Evolutionary conservation across 2,113 vertebrate species (phyloP).

Genomic region (Syngnathus floridae): DNA sequence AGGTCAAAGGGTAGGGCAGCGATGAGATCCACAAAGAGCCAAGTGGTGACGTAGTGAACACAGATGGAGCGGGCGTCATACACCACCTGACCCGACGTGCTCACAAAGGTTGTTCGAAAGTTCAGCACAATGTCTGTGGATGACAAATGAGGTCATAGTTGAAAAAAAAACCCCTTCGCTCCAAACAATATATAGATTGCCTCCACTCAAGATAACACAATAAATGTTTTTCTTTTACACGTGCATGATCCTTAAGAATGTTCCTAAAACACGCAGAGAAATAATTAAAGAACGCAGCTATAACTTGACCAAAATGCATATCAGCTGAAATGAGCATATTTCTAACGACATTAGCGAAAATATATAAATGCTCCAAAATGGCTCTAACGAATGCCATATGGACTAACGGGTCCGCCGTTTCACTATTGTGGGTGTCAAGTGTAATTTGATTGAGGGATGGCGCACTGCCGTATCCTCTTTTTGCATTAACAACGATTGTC

Average conservation of each 20-base stretch:
- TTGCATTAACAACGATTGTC: constrained; percentile 34
- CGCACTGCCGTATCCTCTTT: constrained; percentile 8
- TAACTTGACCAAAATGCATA: not conserved
- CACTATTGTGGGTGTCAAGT: constrained; percentile 14
- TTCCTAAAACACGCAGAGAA: no score
- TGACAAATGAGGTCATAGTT: constrained; percentile 4
- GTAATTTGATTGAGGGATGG: constrained; percentile 31
- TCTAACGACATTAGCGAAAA: constrained; percentile 3
- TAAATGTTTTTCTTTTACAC: no score
- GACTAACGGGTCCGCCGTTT: constrained; percentile 19
- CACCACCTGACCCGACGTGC: constrained; percentile 79
- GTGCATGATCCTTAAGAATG: no score
- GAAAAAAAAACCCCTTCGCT: not conserved
- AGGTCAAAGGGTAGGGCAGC: constrained; percentile 79
- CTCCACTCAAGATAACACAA: no score
- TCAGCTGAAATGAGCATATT: not conserved
- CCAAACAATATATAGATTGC: not conserved
- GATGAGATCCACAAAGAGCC: constrained; percentile 80
- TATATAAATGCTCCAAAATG: constrained; percentile 9
- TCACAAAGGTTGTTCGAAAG: constrained; percentile 78
- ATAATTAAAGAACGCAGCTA: not conserved
- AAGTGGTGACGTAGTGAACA: constrained; percentile 78
- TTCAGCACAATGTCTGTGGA: constrained; percentile 74
- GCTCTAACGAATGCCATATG: constrained; percentile 24
- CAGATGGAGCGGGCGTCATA: constrained; percentile 80